Conservation (phyloP, 2,888 invertebrate genomes). For the Steinernema carpocapsae region DNA sequence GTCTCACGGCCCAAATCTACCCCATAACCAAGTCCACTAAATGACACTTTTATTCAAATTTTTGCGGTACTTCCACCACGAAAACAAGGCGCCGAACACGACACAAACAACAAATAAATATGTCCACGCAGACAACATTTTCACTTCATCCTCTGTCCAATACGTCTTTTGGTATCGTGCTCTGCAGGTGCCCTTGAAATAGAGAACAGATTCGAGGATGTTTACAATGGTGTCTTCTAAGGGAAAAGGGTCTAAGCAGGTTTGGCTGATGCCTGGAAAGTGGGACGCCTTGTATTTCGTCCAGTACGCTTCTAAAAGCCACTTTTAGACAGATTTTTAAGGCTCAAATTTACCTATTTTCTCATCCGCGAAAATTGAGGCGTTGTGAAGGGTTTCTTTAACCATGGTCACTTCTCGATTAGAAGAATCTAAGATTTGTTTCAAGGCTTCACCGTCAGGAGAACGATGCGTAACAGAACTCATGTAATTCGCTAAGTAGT, state of each 20-base stretch:
- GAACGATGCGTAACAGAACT: neutral
- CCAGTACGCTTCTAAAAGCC: neutral
- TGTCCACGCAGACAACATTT: neutral
- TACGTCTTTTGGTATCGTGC: neutral
- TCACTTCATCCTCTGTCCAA: constrained; percentile 2
- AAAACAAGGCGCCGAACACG: constrained; percentile 13
- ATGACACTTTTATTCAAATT: neutral
- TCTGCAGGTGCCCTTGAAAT: neutral
- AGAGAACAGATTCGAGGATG: neutral
- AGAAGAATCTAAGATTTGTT: too few species aligned
- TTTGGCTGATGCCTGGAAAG: neutral
- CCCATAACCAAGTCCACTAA: too few species aligned
- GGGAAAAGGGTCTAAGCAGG: constrained; percentile 1
- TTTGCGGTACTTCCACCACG: neutral
- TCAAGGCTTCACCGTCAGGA: too few species aligned
- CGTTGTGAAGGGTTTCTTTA: too few species aligned
- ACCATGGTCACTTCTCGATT: too few species aligned
- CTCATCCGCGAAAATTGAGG: too few species aligned
- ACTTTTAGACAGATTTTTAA: neutral
- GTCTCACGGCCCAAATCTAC: too few species aligned
- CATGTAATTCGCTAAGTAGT: neutral
- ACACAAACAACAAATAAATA: constrained; percentile 14
- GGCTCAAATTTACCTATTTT: neutral
- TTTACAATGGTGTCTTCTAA: neutral
- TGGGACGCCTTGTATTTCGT: neutral